These are phyloP conservation scores for Meriones unguiculatus DNA, from an alignment of 2,113 vertebrate genomes.

Conservation along the genomic window DNA sequence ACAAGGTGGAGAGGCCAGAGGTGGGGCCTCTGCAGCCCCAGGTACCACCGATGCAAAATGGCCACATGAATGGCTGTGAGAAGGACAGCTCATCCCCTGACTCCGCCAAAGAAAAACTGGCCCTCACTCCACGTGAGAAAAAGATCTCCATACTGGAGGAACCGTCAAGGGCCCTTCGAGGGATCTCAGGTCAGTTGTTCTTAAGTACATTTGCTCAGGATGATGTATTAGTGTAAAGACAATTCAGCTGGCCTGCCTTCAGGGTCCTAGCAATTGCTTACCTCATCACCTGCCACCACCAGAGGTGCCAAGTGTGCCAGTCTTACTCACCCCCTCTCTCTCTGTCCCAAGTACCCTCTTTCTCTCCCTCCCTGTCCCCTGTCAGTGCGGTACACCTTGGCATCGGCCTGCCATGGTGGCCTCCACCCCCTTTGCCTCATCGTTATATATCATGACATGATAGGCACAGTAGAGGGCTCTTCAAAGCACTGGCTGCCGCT, in stretches of 20 bases:
- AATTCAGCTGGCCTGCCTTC: no score
- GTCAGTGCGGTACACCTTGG: no score
- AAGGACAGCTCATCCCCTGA: conserved; percentile 82
- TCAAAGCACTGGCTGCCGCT: not conserved
- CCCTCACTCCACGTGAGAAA: conserved; percentile 70
- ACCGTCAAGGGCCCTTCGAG: conserved; percentile 18
- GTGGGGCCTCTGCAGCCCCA: conserved; percentile 73
- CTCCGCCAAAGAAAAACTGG: conserved; percentile 79
- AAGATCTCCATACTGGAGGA: conserved; percentile 76
- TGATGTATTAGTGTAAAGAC: no score
- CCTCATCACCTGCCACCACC: no score
- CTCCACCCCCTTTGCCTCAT: no score
- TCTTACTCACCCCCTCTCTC: no score
- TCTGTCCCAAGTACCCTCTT: no score
- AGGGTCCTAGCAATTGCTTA: no score
- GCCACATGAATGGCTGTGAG: conserved; percentile 73
- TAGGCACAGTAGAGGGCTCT: not conserved
- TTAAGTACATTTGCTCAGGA: not conserved
- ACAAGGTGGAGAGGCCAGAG: conserved; percentile 79
- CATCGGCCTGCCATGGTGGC: no score
- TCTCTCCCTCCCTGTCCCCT: no score
- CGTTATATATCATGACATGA: no score
- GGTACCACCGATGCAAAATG: conserved; percentile 56
- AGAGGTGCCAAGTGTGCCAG: no score
- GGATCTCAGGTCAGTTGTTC: conserved; percentile 84